These are phyloP conservation scores for Macrochelys suwanniensis DNA, from an alignment of 2,797 vertebrate species.

Conservation along the genomic window DNA sequence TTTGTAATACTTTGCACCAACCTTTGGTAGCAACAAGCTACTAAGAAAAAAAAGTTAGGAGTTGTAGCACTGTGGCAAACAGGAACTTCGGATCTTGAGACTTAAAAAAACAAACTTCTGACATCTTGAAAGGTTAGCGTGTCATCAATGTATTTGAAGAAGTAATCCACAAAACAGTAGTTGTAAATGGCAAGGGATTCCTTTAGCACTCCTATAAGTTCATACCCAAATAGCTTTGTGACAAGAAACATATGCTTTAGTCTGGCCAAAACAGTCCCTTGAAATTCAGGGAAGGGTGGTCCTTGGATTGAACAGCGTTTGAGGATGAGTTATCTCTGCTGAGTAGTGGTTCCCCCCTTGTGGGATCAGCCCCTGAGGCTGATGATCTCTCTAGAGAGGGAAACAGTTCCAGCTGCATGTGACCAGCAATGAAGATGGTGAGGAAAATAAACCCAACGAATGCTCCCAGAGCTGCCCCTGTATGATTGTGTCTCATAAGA, in stretches of 20 bases:
- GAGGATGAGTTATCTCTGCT: background rate
- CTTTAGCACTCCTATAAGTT: constrained; percentile 17
- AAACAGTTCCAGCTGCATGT: background rate
- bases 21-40: background rate
- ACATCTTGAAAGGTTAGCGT: constrained; percentile 5
- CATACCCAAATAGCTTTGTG: background rate
- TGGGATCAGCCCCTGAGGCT: background rate
- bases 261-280: background rate
- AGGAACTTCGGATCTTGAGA: constrained; percentile 2
- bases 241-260: background rate
- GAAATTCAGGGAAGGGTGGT: background rate
- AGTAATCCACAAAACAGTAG: background rate
- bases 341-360: background rate
- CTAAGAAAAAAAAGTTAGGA: background rate
- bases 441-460: background rate
- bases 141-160: background rate
- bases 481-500: background rate
- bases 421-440: background rate
- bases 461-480: background rate
- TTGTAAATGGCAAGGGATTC: background rate
- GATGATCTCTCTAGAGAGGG: background rate
- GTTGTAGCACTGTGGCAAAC: background rate
- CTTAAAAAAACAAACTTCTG: background rate
- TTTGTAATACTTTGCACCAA: background rate
- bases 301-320: background rate